Evolutionary conservation across 2,888 invertebrate species (phyloP).

Genomic region (Mactromeris polynyma): DNA sequence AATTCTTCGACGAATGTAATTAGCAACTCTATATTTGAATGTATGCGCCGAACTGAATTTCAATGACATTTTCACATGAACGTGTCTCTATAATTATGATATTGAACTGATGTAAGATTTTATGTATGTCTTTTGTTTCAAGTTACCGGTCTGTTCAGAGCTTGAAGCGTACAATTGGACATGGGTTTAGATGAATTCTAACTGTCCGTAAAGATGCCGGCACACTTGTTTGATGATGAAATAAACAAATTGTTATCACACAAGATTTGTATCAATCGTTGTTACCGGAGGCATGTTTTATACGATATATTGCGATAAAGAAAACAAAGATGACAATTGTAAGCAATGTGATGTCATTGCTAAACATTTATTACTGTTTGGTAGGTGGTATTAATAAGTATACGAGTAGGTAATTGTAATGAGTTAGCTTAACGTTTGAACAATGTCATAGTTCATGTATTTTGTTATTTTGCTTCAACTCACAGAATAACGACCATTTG

Average conservation of each 20-base stretch:
- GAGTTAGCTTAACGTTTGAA: no score
- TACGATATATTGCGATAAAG: slow-evolving; percentile 6
- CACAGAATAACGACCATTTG: no score
- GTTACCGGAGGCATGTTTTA: background rate
- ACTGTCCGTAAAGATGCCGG: background rate
- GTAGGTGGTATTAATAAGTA: background rate
- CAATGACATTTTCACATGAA: background rate
- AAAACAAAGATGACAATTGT: background rate
- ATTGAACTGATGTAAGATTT: background rate
- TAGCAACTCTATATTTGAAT: background rate
- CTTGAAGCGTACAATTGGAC: background rate
- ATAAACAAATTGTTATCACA: slow-evolving; percentile 10
- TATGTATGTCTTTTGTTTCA: background rate
- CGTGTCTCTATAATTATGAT: background rate
- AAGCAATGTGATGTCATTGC: background rate
- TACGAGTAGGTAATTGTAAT: no score
- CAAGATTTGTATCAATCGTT: background rate
- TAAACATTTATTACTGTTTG: background rate
- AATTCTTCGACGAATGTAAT: background rate
- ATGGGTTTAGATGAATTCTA: background rate
- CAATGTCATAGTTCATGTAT: no score
- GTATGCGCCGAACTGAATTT: background rate
- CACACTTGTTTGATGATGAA: slow-evolving; percentile 1
- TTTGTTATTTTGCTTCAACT: no score
- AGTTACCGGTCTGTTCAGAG: background rate